Base-by-base conservation (phyloP, 23 tunicate genomes). In the Corella eumyota region DNA sequence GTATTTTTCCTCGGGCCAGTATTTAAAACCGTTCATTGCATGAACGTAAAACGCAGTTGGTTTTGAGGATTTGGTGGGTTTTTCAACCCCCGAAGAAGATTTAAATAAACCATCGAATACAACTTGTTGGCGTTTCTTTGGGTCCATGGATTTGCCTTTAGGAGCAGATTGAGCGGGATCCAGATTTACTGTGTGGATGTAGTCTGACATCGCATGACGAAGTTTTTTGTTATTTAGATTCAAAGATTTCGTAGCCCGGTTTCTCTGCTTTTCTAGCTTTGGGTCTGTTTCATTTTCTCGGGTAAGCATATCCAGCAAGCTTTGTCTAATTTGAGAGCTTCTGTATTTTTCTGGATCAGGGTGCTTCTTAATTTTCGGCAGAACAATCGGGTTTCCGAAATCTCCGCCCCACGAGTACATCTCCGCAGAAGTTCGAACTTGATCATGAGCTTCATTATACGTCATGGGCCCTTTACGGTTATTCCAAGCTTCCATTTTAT, bases 401-500 rank as follows among this genome's bases (percentile, higher is more conserved):
- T 67, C 70, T 25, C 77, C 69, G 59, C 78, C 70, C 82, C 82
- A 74, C 0, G 94, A 84, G 58, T 69, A 84, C 55, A 84, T 22
- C 4, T 67, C 74, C 31, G 67, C 61, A 13, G 83, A 58, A 34
- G 67, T 68, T 27, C 74, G 57, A 22, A 76, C 40, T 29, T 68
- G 26, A 0, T 71, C 72, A 6, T 71, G 56, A 7, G 65, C 48
- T 24, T 76, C 67, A 45, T 69, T 52, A 32, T 69, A 45, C n/a
- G 73, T 68, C 20, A 69, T 50, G 24, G 83, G 71, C 28, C 57
- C 52, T 32, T 67, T 30, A 30, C 32, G 30, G 22, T 66, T 73
- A 37, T 62, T 60, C 94, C 94, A 84, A 20, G 77, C 68, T 25
- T 84, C 94, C 94, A 84, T 84, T 49, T 84, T 84, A 64, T 84